Evolutionary conservation across 2,888 invertebrate genomes (phyloP), one percentile per base, ranked within the genome.

Genomic region (Perizoma flavofasciatum): DNA sequence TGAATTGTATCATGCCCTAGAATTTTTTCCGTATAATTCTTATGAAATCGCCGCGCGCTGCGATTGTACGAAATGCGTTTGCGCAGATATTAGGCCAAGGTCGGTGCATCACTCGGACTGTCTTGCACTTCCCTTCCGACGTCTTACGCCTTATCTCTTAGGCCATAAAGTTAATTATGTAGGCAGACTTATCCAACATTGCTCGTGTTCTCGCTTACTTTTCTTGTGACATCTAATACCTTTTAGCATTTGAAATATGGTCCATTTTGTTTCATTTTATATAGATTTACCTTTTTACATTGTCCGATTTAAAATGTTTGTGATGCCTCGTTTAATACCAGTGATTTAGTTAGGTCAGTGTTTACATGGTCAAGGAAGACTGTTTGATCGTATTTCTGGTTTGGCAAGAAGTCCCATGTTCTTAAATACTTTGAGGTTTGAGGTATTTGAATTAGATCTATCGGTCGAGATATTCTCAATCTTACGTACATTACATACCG

Each of bases 51-150:
- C 73, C 71, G 72, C 74, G 46, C 74, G 75, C 71, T 81, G 79
- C 83, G 80, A 74, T 73, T 79, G 76, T 74, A 75, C 67, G 54
- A 41, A 54, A 72, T 77, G 81, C 81, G 83, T 79, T 65, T 70
- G 67, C 78, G 82, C 84, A 81, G 68, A 75, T 84, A 82, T 82
- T 84, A 71, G 87, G 86, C 78, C 89, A 89, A 88, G 88, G 89
- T 77, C 65, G 57, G 32, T 49, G 53, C 64, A 62, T 65, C 65
- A 52, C 49, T 58, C 33, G 33, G 43, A 6, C 44, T 41, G 48
- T 47, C 51, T 41, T 57, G 32, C 47, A 35, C 47, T 48, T 57
- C 48, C 41, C 49, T 59, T 53, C 57, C 40, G 39, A 53, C 40
- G 41, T 37, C 37, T 49, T 55, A 48, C 39, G 9, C 50, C 43